phyloP scores from a whole-genome alignment of 2,113 vertebrate species.

The Peromyscus californicus region DNA sequence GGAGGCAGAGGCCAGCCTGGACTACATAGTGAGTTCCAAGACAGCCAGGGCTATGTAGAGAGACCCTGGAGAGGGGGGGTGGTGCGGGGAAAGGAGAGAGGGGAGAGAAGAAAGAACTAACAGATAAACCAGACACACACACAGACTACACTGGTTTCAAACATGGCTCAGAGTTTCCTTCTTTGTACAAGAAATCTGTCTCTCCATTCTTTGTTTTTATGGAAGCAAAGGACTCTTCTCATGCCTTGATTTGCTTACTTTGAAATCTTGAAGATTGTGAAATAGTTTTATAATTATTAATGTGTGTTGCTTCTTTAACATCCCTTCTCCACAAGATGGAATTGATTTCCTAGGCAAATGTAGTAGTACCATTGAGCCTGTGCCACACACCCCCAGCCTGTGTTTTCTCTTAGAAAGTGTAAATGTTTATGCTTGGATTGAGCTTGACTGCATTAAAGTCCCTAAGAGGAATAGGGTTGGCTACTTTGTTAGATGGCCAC shows the following conservation, averaged over 20 bases:
- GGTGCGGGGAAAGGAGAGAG: no score
- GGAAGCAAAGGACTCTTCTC: conserved; percentile 59
- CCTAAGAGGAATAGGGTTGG: not conserved
- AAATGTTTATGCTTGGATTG: conserved; percentile 49
- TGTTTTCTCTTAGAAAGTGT: conserved; percentile 30
- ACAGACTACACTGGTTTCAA: not conserved
- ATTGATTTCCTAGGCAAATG: not conserved
- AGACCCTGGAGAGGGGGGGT: no score
- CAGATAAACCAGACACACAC: no score
- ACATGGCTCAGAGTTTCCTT: not conserved
- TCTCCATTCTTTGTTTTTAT: conserved; percentile 53
- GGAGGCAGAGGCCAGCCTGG: no score
- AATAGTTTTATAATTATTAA: not conserved
- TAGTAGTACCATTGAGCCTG: not conserved
- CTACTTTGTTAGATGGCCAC: conserved; percentile 3
- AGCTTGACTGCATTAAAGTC: not conserved
- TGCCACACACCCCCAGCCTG: not conserved
- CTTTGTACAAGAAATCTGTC: not conserved
- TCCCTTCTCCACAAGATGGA: not conserved
- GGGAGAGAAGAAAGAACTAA: no score
- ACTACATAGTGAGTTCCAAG: no score
- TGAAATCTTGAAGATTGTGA: not conserved
- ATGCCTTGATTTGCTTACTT: conserved; percentile 39
- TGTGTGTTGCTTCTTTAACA: conserved; percentile 25
- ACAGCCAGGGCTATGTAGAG: no score